phyloP scores from a whole-genome alignment of 2,797 vertebrate species.

The Ambastaia sidthimunki region DNA sequence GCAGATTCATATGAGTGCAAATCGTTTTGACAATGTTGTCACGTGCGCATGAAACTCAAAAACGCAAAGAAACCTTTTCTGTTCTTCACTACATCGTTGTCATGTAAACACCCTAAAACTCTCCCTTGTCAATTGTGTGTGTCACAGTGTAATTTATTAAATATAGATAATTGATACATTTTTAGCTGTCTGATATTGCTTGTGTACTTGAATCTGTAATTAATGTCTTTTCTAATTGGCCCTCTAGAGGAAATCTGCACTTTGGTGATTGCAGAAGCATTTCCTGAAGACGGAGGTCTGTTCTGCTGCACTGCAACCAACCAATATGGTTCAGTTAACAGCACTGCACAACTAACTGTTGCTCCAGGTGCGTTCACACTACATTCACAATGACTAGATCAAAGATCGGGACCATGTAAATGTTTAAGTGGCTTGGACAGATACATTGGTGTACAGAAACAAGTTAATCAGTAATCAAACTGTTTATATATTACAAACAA shows the following conservation, averaged over 20 bases:
- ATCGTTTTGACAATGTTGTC: too few relatives aligned
- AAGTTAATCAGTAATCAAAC: background rate
- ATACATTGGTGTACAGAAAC: background rate
- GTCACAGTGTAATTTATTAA: background rate
- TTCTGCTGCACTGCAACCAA: slow-evolving; percentile 91
- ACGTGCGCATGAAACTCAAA: too few relatives aligned
- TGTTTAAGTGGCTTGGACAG: background rate
- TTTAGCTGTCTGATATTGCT: background rate
- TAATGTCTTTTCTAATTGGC: slow-evolving; percentile 6
- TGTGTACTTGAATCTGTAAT: slow-evolving; percentile 16
- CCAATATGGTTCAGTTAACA: slow-evolving; percentile 83
- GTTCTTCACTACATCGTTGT: too few relatives aligned
- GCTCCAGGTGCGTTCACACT: slow-evolving; percentile 69
- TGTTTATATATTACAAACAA: background rate
- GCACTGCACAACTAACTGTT: slow-evolving; percentile 85
- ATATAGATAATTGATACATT: too few relatives aligned
- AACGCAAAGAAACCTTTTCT: too few relatives aligned
- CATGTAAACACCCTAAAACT: too few relatives aligned
- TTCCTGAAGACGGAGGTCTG: slow-evolving; percentile 92
- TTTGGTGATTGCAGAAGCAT: slow-evolving; percentile 94
- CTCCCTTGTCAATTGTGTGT: background rate
- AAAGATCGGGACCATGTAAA: slow-evolving; percentile 9
- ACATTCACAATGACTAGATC: background rate
- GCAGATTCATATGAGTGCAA: too few relatives aligned
- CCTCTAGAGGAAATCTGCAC: slow-evolving; percentile 95